These are phyloP conservation scores for Acholoe squamosa DNA, from an alignment of 2,888 invertebrate species.

Conservation along the genomic window DNA sequence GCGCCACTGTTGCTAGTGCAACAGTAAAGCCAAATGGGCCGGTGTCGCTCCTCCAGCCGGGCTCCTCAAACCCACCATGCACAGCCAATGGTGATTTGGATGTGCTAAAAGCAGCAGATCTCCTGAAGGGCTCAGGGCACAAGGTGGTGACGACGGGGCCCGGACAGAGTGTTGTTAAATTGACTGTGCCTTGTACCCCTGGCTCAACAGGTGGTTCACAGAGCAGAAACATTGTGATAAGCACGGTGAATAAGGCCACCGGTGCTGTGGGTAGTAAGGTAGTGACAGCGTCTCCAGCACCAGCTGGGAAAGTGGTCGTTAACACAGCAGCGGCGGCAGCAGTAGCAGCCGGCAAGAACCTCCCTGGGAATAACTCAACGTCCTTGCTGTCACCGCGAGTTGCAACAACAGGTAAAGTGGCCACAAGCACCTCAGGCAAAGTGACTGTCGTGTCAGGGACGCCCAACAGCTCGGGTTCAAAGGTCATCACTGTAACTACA, in stretches of 20 bases:
- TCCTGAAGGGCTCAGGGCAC: neutral
- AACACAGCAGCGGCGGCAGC: constrained; percentile 68
- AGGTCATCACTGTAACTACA: constrained; percentile 78
- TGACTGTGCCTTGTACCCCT: constrained; percentile 61
- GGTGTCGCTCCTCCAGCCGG: constrained; percentile 41
- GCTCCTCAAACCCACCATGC: neutral
- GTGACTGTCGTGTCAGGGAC: constrained; percentile 66
- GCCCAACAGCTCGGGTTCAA: constrained; percentile 70
- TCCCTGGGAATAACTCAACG: constrained; percentile 73
- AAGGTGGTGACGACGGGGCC: constrained; percentile 2
- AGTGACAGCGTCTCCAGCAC: constrained; percentile 72
- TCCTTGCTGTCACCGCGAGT: constrained; percentile 76
- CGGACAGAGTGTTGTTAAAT: constrained; percentile 56
- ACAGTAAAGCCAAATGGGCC: constrained; percentile 49
- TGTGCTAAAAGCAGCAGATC: constrained; percentile 36
- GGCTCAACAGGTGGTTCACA: constrained; percentile 29
- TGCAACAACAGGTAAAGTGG: constrained; percentile 71
- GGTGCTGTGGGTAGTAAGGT: constrained; percentile 76
- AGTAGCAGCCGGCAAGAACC: constrained; percentile 36
- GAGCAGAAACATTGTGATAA: constrained; percentile 77
- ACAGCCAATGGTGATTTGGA: constrained; percentile 55
- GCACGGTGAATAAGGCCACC: constrained; percentile 77
- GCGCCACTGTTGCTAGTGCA: constrained; percentile 25
- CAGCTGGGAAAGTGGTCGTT: constrained; percentile 44
- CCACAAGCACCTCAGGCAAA: constrained; percentile 68